Evolutionary conservation across 2,888 invertebrate genomes (phyloP).

Genomic region (Falcaria lacertinaria): DNA sequence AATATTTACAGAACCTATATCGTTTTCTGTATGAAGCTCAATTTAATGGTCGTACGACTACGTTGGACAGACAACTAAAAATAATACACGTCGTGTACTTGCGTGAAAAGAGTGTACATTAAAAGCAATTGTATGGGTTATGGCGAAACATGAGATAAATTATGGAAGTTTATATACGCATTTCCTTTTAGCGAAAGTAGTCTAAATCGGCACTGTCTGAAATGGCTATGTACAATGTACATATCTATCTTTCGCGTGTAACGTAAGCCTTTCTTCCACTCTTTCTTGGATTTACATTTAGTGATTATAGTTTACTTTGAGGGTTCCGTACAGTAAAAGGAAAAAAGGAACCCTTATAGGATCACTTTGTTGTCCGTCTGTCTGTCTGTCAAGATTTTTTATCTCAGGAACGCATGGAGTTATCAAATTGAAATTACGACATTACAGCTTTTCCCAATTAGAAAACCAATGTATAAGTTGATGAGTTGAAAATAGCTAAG

Average conservation of each 20-base stretch:
- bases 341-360: too few relatives aligned
- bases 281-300: too few relatives aligned
- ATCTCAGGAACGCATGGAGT: too few relatives aligned
- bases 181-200: not conserved
- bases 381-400: too few relatives aligned
- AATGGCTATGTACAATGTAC: slow-evolving; percentile 1
- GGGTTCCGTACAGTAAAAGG: too few relatives aligned
- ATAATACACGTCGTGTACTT: not conserved
- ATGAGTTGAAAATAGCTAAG: not conserved
- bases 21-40: too few relatives aligned
- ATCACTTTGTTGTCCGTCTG: too few relatives aligned
- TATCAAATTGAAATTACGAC: too few relatives aligned
- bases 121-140: not conserved
- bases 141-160: not conserved
- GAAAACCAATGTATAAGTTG: not conserved
- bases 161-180: not conserved
- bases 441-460: too few relatives aligned
- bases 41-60: too few relatives aligned
- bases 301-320: too few relatives aligned
- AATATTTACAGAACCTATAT: too few relatives aligned
- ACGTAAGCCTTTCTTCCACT: not conserved
- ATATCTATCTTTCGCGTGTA: slow-evolving; percentile 14
- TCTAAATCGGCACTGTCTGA: not conserved
- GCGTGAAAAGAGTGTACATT: not conserved
- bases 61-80: not conserved